These are phyloP conservation scores for Monopis laevigella DNA, from an alignment of 2,888 invertebrate genomes.

Conservation along the genomic window DNA sequence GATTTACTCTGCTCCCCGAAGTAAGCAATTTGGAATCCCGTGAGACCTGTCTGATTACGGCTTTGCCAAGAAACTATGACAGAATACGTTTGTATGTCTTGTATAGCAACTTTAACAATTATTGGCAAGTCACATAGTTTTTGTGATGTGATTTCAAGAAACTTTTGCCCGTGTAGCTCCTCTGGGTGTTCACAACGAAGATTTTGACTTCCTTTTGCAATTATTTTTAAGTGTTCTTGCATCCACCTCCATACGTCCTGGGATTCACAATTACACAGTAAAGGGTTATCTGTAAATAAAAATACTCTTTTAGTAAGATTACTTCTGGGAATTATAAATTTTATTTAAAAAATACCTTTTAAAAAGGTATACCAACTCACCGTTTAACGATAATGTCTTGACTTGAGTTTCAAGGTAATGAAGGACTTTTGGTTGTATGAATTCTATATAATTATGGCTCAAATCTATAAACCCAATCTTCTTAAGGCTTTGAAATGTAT, in stretches of 20 bases:
- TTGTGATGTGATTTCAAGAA: conserved; percentile 81
- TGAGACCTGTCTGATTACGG: conserved; percentile 84
- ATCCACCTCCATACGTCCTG: conserved; percentile 94
- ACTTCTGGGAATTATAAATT: background rate
- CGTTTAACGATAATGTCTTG: conserved; percentile 79
- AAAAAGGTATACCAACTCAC: too few relatives aligned
- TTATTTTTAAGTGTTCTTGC: conserved; percentile 83
- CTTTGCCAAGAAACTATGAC: conserved; percentile 91
- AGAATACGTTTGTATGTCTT: conserved; percentile 88
- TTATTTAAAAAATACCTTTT: too few relatives aligned
- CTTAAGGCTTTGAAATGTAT: conserved; percentile 79
- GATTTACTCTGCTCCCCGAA: conserved; percentile 66
- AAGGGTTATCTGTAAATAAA: conserved; percentile 79
- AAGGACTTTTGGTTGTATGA: conserved; percentile 80
- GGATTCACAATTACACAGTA: conserved; percentile 89
- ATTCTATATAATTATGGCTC: conserved; percentile 84
- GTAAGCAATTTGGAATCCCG: conserved; percentile 87
- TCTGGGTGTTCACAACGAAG: conserved; percentile 86
- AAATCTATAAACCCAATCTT: conserved; percentile 81
- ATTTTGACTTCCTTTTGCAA: conserved; percentile 66
- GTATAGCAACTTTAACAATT: conserved; percentile 84
- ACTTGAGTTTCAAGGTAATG: conserved; percentile 84
- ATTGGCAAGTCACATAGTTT: conserved; percentile 87
- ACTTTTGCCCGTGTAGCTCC: conserved; percentile 78
- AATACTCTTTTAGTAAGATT: background rate